Conservation (phyloP, 2,113 vertebrate species). For the Gymnocephalus cernua region DNA sequence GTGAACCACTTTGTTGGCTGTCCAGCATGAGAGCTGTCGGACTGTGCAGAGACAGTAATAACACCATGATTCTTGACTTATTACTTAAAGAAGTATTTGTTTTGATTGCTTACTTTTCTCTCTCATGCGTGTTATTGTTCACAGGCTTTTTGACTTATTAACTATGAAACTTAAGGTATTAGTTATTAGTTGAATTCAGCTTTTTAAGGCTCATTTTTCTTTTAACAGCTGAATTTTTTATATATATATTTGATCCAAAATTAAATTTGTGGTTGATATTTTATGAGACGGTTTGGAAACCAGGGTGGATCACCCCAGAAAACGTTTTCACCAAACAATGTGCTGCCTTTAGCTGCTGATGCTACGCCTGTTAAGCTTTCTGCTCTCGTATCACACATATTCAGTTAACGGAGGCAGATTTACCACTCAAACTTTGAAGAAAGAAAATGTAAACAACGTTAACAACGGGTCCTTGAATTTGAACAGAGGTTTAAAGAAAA, state of each 20-base stretch:
- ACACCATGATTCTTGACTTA: not conserved
- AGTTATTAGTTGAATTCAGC: not conserved
- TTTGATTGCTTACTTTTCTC: conserved; percentile 4
- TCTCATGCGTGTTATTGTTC: not conserved
- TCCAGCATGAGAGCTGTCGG: conserved; percentile 24
- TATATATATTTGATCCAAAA: not conserved
- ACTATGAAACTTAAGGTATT: not conserved
- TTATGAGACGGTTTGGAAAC: not conserved
- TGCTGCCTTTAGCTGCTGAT: conserved; percentile 6
- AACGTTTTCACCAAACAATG: conserved; percentile 4
- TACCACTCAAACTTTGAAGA: too few species aligned
- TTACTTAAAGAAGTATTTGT: conserved; percentile 6
- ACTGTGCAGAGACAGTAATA: conserved; percentile 12
- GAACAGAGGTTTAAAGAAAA: too few species aligned
- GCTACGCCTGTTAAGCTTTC: not conserved
- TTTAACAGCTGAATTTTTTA: not conserved
- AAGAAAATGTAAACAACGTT: too few species aligned
- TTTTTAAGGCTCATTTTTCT: not conserved
- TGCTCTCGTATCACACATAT: not conserved
- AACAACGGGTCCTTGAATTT: too few species aligned
- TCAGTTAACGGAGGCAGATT: too few species aligned
- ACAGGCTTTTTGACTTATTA: not conserved
- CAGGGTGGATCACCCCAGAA: not conserved
- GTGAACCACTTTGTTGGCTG: conserved; percentile 5
- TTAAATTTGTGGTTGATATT: not conserved